These are phyloP conservation scores for Phlogophora meticulosa DNA, from an alignment of 2,888 invertebrate genomes.

Conservation along the genomic window DNA sequence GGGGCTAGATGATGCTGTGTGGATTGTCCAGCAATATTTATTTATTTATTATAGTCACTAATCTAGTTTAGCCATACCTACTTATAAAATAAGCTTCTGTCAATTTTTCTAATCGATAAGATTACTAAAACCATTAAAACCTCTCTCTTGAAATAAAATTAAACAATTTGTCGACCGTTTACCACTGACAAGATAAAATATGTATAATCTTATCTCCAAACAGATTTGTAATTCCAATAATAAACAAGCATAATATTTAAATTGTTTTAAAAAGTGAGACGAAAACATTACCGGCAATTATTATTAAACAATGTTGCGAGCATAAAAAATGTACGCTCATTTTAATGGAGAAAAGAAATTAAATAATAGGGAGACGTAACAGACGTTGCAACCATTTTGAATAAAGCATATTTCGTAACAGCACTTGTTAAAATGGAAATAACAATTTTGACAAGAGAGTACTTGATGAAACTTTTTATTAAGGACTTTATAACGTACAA, in stretches of 20 bases:
- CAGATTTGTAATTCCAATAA: conserved; percentile 38
- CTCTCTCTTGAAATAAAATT: conserved; percentile 17
- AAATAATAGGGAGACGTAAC: conserved; percentile 57
- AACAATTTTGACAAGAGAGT: conserved; percentile 76
- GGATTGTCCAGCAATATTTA: too few species aligned
- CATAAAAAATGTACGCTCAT: conserved; percentile 33
- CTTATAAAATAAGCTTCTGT: neutral
- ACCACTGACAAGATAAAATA: conserved; percentile 7
- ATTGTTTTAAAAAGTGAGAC: conserved; percentile 44
- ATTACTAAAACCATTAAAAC: too few species aligned
- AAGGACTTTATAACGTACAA: neutral
- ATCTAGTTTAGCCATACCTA: too few species aligned
- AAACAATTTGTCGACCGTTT: conserved; percentile 9
- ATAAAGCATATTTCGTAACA: conserved; percentile 75
- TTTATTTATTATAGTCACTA: too few species aligned
- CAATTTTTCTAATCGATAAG: too few species aligned
- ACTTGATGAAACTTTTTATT: conserved; percentile 69
- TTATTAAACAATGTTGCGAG: conserved; percentile 43
- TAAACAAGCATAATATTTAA: conserved; percentile 32
- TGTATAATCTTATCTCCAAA: conserved; percentile 31
- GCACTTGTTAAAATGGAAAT: conserved; percentile 71
- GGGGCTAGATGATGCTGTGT: too few species aligned
- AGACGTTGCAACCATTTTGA: conserved; percentile 67
- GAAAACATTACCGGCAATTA: conserved; percentile 44
- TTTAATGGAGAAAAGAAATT: conserved; percentile 66